phyloP scores from a whole-genome alignment of 2,113 vertebrate genomes.

The Stomatorhinus ivindoensis region DNA sequence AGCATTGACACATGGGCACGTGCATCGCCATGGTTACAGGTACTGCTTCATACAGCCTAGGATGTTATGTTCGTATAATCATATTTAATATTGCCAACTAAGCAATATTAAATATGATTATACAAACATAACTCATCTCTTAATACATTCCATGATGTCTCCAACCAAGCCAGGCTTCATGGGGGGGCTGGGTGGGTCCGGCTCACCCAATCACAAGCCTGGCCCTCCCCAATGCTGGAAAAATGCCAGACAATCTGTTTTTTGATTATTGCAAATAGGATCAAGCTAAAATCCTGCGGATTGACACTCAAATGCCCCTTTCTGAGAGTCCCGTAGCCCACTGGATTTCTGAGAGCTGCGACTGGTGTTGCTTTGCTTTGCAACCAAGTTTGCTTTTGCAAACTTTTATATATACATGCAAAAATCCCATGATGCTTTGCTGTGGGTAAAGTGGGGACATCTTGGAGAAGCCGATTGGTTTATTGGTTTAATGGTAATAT shows the following conservation, averaged over 20 bases:
- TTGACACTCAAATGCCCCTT: not conserved
- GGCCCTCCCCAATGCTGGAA: not conserved
- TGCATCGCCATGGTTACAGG: not conserved
- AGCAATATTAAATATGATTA: not conserved
- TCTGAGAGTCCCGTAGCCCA: not conserved
- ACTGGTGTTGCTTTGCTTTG: not conserved
- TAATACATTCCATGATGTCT: not conserved
- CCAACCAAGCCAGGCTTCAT: not conserved
- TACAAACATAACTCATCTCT: not conserved
- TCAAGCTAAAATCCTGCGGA: not conserved
- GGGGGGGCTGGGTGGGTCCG: not conserved
- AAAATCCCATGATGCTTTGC: not conserved
- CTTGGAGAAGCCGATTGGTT: not conserved
- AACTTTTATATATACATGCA: not conserved
- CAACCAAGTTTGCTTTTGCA: too few relatives aligned
- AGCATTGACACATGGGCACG: not conserved
- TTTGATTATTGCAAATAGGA: not conserved
- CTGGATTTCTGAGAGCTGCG: not conserved
- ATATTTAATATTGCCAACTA: too few relatives aligned
- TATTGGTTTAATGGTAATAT: not conserved
- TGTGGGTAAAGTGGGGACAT: not conserved
- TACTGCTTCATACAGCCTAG: not conserved
- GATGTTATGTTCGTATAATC: too few relatives aligned
- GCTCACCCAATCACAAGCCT: not conserved
- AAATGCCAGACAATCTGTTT: not conserved